Evolutionary conservation across 2,888 invertebrate genomes (phyloP).

Genomic region (Eupithecia centaureata): DNA sequence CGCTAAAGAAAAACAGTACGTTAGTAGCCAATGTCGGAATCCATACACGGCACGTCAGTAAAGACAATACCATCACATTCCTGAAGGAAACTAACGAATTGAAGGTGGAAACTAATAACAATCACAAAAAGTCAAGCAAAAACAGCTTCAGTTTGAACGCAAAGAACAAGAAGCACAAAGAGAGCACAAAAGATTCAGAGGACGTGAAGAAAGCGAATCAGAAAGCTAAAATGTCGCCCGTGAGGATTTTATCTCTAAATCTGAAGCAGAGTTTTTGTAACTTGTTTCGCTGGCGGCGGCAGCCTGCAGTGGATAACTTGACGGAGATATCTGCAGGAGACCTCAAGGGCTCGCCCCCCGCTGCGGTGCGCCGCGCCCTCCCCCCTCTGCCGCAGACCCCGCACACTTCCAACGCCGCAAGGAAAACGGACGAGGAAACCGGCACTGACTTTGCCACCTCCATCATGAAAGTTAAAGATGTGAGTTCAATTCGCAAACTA

Average conservation of each 20-base stretch:
- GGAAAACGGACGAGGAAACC: constrained; percentile 68
- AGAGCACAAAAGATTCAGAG: constrained; percentile 66
- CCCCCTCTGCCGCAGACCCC: constrained; percentile 75
- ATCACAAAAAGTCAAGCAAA: constrained; percentile 77
- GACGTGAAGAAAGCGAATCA: constrained; percentile 58
- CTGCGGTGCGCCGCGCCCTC: constrained; percentile 71
- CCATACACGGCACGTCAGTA: constrained; percentile 64
- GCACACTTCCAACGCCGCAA: constrained; percentile 55
- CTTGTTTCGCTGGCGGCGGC: constrained; percentile 88
- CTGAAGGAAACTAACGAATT: constrained; percentile 69
- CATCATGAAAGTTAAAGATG: constrained; percentile 97
- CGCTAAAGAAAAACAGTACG: constrained; percentile 77
- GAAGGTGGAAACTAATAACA: constrained; percentile 75
- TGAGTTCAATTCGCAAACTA: constrained; percentile 77
- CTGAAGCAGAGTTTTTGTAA: constrained; percentile 94
- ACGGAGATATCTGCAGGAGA: constrained; percentile 55
- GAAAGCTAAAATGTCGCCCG: constrained; percentile 86
- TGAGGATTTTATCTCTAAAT: constrained; percentile 88
- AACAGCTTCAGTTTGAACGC: constrained; percentile 84
- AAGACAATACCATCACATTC: constrained; percentile 62
- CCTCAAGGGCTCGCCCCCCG: constrained; percentile 65
- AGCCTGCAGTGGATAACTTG: constrained; percentile 55
- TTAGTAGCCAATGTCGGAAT: constrained; percentile 74
- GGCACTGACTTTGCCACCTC: constrained; percentile 94
- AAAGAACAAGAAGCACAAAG: constrained; percentile 85